Base-by-base conservation (phyloP, 2,888 invertebrate species). In the Trichogramma dendrolimi region DNA sequence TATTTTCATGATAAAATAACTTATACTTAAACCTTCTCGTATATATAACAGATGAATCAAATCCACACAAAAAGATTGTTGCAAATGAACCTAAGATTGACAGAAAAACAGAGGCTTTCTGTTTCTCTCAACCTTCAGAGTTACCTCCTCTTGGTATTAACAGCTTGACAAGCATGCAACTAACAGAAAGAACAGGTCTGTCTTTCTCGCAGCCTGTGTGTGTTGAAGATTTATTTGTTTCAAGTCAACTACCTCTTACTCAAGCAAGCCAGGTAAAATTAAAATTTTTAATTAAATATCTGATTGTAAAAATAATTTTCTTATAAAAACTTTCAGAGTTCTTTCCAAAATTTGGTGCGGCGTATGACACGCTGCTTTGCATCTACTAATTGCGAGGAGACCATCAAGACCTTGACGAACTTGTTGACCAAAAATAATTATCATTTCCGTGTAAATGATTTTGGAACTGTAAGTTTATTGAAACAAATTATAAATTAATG, bases 331-430 rank as follows among this genome's bases (percentile, higher is more conserved):
- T 80, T 79, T 63, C 81, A 89, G 84, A 88, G 86, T 71, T 84
- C 86, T 57, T 85, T 91, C 80, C 90, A 92, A 79, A 86, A 86
- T 72, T 81, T 95, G 72, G 93, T 93, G 53, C 88, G 91, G 64
- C 87, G 97, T 71, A 91, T 96, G 93, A 96, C 97, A 52, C 86
- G 97, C 71, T 94, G 96, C 82, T 92, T 93, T 81, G 90, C 95
- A 59, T 86, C 84, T 60, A 87, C 86, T 40, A 83, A 83, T 70
- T 84, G 85, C 72, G 86, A 86, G 55, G 83, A 83, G 55, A 89
- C 92, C 5, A 80, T 90, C 41, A 82, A 83, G 67, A 83, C 85
- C 67, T 82, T 95, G 64, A 81, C 82, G 50, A 81, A 80, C 51
- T 85, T 84, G 61, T 83, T 91, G 67, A 86, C 87, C 70, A 82